Percentiles rank a stretch among this genome's conserved stretches.
These are phyloP conservation scores for Lasioglossum zephyrum DNA, from an alignment of 2,888 invertebrate species.

Conservation along the genomic window DNA sequence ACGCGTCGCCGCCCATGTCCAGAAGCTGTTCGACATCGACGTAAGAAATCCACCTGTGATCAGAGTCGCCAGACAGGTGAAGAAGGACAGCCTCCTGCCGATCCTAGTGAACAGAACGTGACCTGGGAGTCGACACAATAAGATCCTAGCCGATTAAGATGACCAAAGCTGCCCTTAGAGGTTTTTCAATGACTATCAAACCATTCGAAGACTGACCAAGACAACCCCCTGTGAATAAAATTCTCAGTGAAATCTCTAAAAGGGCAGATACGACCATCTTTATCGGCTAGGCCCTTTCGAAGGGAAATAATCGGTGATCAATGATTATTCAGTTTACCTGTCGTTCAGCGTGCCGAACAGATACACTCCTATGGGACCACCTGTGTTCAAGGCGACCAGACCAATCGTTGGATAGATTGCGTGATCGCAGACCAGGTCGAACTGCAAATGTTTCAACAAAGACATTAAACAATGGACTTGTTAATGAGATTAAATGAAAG, in stretches of 20 bases:
- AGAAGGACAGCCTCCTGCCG: constrained; percentile 94
- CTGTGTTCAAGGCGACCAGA: constrained; percentile 93
- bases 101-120: constrained; percentile 85
- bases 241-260: no score
- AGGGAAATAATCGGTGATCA: no score
- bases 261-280: no score
- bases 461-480: background rate
- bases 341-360: constrained; percentile 94
- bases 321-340: constrained; percentile 81
- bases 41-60: constrained; percentile 92
- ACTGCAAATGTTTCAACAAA: constrained; percentile 86
- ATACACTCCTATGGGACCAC: constrained; percentile 96
- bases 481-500: background rate
- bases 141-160: no score
- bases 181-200: no score
- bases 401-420: constrained; percentile 95
- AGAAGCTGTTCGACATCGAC: constrained; percentile 91
- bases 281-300: no score
- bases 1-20: constrained; percentile 93
- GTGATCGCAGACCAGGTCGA: constrained; percentile 94
- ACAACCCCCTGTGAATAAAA: no score
- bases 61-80: constrained; percentile 92
- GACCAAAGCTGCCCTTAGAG: no score
- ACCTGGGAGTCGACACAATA: background rate
- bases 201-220: no score